phyloP scores from a whole-genome alignment of 2,113 vertebrate species.

The Dasyurus viverrinus region DNA sequence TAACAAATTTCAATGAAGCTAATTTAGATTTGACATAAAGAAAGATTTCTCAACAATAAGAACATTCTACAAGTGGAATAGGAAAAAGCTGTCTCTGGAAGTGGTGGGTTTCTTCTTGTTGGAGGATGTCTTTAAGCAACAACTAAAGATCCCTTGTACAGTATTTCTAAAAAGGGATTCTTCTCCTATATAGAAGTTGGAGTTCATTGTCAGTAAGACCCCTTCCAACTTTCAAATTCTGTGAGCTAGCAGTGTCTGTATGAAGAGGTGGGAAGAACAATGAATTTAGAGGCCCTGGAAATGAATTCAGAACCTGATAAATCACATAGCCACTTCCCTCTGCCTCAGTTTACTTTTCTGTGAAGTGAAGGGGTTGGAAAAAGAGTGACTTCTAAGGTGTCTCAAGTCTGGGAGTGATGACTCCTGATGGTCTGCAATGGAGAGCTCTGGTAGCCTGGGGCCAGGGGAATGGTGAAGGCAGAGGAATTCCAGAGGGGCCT shows the following conservation, averaged over 20 bases:
- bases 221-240: not conserved
- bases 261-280: not conserved
- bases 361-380: not conserved
- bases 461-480: not conserved
- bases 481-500: not conserved
- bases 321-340: not conserved
- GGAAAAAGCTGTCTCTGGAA: not conserved
- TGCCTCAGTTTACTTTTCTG: not conserved
- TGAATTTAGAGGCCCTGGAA: too few species aligned
- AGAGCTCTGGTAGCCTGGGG: not conserved
- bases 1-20: not conserved
- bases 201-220: not conserved
- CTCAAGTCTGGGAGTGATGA: not conserved
- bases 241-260: not conserved
- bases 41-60: not conserved
- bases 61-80: not conserved
- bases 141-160: not conserved
- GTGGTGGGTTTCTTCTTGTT: not conserved
- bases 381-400: not conserved
- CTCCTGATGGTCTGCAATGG: not conserved
- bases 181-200: not conserved
- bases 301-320: not conserved
- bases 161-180: not conserved
- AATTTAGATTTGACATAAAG: not conserved
- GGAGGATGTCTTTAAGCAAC: not conserved